Evolutionary conservation across 2,113 vertebrate genomes (phyloP), one percentile per base, ranked within the genome.

Genomic region (Zapus hudsonius): DNA sequence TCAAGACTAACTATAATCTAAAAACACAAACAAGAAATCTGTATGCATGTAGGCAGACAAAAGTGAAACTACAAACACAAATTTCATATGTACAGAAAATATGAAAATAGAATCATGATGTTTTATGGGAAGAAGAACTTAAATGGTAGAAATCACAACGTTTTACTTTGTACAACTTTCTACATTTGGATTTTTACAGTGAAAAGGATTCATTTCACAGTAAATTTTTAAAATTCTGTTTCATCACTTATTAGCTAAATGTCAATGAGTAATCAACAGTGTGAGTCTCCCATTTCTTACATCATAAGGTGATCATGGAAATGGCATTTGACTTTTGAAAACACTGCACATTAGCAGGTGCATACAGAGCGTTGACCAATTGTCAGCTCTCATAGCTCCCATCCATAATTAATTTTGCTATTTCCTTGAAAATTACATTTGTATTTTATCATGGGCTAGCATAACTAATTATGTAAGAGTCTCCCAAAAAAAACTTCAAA

Each of bases 211-310:
- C 79, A 83, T 69, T 92, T 83, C 44, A 83, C 12, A 66, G 44
- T 69, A 59, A 31, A 36, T 89, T 70, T n/a, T 75, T 31, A 23
- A 63, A 90, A 89, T 89, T 84, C 31, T 89, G 16, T 89, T 79
- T 79, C 9, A 55, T 66, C 25, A 66, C 9, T 84, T 74, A 74
- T 19, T 52, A 78, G 61, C 23, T 78, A 42, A 90, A 80, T 72
- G 42, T 12, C 29, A 6, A 40, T 61, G 33, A 57, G 33, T 67
- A 75, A n/a, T 22, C 57, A 88, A 42, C 13, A 63, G 1, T 23
- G 38, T 79, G 22, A 73, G 15, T 33, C 52, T 81, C 19, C 47
- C 47, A 61, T 31, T 5, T 85, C 33, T 67, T 69, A 12, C 7
- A 8, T 59, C 13, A 66, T 25, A 85, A 47, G 3, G 15, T 44